Evolutionary conservation across 2,888 invertebrate species (phyloP), one percentile per base, ranked within the genome.

Genomic region (Pristionchus arcanus): DNA sequence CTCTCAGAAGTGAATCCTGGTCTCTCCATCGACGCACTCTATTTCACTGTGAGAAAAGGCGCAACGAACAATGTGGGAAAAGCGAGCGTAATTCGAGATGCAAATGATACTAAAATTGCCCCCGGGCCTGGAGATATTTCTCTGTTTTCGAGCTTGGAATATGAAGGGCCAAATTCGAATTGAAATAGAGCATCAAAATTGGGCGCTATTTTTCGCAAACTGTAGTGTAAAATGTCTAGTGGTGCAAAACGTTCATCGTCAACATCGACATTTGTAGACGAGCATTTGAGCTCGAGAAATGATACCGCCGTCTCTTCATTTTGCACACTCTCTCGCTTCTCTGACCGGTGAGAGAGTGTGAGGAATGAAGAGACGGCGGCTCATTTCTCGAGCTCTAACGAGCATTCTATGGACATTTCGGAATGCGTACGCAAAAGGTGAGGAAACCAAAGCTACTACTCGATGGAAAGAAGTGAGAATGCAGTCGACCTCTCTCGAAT

Each of bases 41-140:
- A 31, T 37, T 28, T 74, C 37, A 34, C 77, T 31, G 42, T 77
- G 42, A 11, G 42, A 49, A 77, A 77, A 42, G 11, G 77, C 77
- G 77, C 71, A 0, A 5, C 68, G 68, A 42, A 77, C 77, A 77
- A 42, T 77, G 77, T 42, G 77, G 77, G 77, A 77, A 34, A 71
- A 16, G 31, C 5, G 55, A 42, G 77, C 13, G 77, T 77, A 77
- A 77, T 77, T 42, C 77, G 77, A 77, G 77, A 77, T 42, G 77
- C 37, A 77, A 77, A 77, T 77, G 77, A 77, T 77, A 77, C 77
- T 77, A n/a, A 42, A 37, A 77, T 77, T 77, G 71, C 66, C n/a
- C 19, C n/a, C 28, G 28, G 66, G 25, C 28, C n/a, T 13, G 19
- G 19, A 31, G 71, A 34, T 11, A 55, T 55, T 55, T 28, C 71